Evolutionary conservation across 1,140 invertebrate genomes (phyloP).

Genomic region (Drosophila santomea): DNA sequence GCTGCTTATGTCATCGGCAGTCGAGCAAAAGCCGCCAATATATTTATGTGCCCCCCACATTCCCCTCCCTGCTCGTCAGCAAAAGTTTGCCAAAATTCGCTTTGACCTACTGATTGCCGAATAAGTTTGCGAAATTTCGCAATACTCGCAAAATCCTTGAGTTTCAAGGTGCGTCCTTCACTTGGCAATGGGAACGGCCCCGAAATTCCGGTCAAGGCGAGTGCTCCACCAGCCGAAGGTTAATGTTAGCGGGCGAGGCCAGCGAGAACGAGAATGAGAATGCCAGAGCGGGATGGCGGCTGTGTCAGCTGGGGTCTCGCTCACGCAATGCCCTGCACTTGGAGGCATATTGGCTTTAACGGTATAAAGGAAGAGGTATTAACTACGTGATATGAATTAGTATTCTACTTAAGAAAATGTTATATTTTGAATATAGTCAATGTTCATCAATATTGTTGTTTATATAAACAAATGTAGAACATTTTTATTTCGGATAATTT

Average conservation of each 20-base stretch:
- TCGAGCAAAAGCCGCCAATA: conserved; percentile 7
- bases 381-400: too few species aligned
- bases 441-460: too few species aligned
- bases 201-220: conserved; percentile 80
- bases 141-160: conserved; percentile 75
- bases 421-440: too few species aligned
- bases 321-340: conserved; percentile 45
- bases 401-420: too few species aligned
- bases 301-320: conserved; percentile 42
- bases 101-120: conserved; percentile 65
- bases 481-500: too few species aligned
- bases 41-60: too few species aligned
- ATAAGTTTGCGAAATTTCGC: conserved; percentile 76
- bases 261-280: conserved; percentile 53
- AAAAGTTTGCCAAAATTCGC: conserved; percentile 56
- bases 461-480: too few species aligned
- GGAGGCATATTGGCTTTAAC: neutral
- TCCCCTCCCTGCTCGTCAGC: neutral
- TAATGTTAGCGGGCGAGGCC: conserved; percentile 35
- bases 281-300: conserved; percentile 12
- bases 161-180: conserved; percentile 82
- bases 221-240: conserved; percentile 42
- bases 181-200: conserved; percentile 68
- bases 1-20: conserved; percentile 64
- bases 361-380: too few species aligned